Percentiles rank a stretch among this genome's conserved stretches.
phyloP scores from a whole-genome alignment of 2,797 vertebrate genomes.

The Coracias cyanogaster region DNA sequence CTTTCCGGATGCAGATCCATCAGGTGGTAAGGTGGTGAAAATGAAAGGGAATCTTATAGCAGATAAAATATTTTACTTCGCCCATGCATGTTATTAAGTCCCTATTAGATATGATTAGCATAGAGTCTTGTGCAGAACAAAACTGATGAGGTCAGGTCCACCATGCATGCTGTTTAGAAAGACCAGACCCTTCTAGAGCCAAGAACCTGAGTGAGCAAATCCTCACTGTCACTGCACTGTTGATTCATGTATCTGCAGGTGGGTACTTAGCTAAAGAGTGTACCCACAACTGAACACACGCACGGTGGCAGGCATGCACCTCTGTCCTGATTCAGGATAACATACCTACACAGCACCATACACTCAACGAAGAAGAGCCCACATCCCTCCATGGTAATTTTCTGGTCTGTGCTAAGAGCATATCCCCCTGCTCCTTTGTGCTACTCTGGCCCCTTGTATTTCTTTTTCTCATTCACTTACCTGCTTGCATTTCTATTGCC shows the following conservation, averaged over 20 bases:
- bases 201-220: not conserved
- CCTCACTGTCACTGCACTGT: not conserved
- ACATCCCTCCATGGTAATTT: not conserved
- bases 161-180: accelerated
- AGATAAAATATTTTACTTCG: not conserved
- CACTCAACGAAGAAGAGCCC: not conserved
- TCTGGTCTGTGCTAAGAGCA: not conserved
- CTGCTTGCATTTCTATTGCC: not conserved
- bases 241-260: not conserved
- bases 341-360: not conserved
- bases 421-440: not conserved
- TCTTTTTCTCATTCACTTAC: not conserved
- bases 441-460: not conserved
- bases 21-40: not conserved
- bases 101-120: not conserved
- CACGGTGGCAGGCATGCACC: not conserved
- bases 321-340: not conserved
- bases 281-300: not conserved
- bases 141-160: not conserved
- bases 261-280: not conserved
- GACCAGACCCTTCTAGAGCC: not conserved
- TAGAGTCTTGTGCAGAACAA: not conserved
- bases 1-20: not conserved
- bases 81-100: not conserved
- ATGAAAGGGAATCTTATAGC: not conserved